Percentiles rank a stretch among this genome's conserved stretches.
Evolutionary conservation across 2,888 invertebrate genomes (phyloP).

Genomic region (Brachyptera risi): DNA sequence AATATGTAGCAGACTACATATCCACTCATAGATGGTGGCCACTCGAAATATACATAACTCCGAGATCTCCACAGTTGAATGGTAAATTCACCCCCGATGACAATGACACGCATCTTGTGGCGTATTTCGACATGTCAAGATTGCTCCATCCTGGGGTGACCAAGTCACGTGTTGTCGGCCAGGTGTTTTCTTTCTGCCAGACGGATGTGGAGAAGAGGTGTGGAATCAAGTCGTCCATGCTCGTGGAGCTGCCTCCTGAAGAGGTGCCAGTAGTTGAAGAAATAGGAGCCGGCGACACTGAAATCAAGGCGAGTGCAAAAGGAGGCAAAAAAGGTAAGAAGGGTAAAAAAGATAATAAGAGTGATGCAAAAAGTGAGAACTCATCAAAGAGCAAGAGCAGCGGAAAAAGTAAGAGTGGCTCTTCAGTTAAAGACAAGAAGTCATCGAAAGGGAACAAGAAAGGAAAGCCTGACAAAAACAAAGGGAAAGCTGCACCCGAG

Average conservation of each 20-base stretch:
- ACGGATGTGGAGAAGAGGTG: slow-evolving; percentile 40
- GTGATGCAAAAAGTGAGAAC: neutral
- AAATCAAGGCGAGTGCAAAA: neutral
- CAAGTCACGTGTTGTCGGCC: slow-evolving; percentile 40
- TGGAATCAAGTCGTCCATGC: slow-evolving; percentile 41
- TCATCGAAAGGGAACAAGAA: neutral
- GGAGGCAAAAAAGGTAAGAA: neutral
- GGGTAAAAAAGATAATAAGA: neutral
- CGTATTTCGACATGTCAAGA: slow-evolving; percentile 40
- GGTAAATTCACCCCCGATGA: too few species aligned
- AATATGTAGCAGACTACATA: slow-evolving; percentile 37
- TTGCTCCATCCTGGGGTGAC: slow-evolving; percentile 44
- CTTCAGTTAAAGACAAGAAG: neutral
- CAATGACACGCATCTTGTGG: slow-evolving; percentile 43
- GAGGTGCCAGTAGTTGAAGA: too few species aligned
- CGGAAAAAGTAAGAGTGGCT: neutral
- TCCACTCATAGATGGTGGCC: slow-evolving; percentile 38
- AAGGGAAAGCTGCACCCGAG: neutral
- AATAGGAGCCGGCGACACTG: neutral
- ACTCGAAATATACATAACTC: slow-evolving; percentile 39
- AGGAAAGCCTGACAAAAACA: neutral
- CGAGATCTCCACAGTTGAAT: slow-evolving; percentile 9
- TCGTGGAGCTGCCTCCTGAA: slow-evolving; percentile 26
- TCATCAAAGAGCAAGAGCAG: neutral
- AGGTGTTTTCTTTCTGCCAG: slow-evolving; percentile 40